Evolutionary conservation across 92 coral and sea anemone species (phyloP).

Genomic region (Palythoa caribaeorum): DNA sequence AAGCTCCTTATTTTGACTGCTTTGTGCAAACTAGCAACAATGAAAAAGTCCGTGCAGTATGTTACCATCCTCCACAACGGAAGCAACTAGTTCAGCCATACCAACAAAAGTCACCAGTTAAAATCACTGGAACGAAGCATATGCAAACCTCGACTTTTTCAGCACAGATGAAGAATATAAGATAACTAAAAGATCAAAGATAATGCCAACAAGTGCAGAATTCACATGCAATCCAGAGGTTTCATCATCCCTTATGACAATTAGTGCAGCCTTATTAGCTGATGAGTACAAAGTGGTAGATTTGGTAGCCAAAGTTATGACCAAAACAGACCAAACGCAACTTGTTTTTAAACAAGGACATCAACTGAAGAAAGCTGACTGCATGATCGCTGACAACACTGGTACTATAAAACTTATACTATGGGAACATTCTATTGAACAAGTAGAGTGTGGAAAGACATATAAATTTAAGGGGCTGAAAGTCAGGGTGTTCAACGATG

Average conservation of each 20-base stretch:
- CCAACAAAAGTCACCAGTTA: constrained; percentile 49
- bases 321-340: constrained; percentile 50
- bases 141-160: constrained; percentile 45
- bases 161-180: constrained; percentile 39
- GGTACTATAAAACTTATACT: constrained; percentile 8
- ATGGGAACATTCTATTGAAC: no score
- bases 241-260: constrained; percentile 45
- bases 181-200: constrained; percentile 55
- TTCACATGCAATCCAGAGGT: constrained; percentile 48
- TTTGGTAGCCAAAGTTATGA: constrained; percentile 63
- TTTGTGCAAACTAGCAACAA: constrained; percentile 20
- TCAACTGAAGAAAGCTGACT: constrained; percentile 23
- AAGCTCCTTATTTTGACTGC: constrained; percentile 10
- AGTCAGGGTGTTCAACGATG: neutral
- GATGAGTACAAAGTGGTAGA: constrained; percentile 58
- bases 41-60: constrained; percentile 40
- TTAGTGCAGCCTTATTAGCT: constrained; percentile 54
- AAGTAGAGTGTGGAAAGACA: neutral
- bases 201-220: constrained; percentile 55
- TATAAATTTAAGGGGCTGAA: neutral
- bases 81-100: constrained; percentile 33
- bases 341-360: constrained; percentile 44
- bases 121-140: constrained; percentile 40
- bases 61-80: constrained; percentile 23
- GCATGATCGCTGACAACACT: constrained; percentile 40